Conservation (phyloP, 2,888 invertebrate genomes). For the Melanotus villosus region DNA sequence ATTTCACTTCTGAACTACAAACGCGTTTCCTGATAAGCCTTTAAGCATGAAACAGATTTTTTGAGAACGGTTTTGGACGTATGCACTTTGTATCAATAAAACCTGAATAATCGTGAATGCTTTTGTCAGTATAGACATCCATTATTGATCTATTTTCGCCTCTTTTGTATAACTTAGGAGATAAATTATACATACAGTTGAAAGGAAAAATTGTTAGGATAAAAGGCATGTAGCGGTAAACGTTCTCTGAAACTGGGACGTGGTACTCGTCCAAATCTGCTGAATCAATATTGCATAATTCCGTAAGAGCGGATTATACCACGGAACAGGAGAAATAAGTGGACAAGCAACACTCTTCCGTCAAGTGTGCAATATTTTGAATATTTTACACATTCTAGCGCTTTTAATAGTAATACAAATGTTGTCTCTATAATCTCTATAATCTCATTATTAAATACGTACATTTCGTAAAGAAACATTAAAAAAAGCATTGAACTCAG, state of each 20-base stretch:
- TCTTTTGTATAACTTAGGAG: not conserved
- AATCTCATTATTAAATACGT: no score
- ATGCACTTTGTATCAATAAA: not conserved
- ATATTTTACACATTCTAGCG: no score
- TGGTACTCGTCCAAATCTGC: not conserved
- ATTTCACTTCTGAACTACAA: no score
- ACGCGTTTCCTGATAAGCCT: no score
- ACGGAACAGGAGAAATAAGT: not conserved
- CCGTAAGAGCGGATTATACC: not conserved
- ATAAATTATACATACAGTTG: constrained; percentile 17
- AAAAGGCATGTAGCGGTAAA: constrained; percentile 7
- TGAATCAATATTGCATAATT: not conserved
- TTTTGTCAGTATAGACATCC: constrained; percentile 19
- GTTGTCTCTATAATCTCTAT: no score
- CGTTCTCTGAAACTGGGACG: not conserved
- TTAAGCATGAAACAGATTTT: no score
- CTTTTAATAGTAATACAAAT: no score
- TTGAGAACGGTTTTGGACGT: not conserved
- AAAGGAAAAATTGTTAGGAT: constrained; percentile 18
- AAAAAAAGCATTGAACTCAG: no score
- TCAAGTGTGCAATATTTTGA: no score
- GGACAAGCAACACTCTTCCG: no score
- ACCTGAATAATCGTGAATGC: not conserved
- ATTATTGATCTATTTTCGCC: constrained; percentile 16
- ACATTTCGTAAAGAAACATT: no score